A percentile compares a stretch with the other conserved stretches of the same genome.
These are phyloP conservation scores for Platycheirus rosarum DNA, from an alignment of 2,888 invertebrate species.

Conservation along the genomic window DNA sequence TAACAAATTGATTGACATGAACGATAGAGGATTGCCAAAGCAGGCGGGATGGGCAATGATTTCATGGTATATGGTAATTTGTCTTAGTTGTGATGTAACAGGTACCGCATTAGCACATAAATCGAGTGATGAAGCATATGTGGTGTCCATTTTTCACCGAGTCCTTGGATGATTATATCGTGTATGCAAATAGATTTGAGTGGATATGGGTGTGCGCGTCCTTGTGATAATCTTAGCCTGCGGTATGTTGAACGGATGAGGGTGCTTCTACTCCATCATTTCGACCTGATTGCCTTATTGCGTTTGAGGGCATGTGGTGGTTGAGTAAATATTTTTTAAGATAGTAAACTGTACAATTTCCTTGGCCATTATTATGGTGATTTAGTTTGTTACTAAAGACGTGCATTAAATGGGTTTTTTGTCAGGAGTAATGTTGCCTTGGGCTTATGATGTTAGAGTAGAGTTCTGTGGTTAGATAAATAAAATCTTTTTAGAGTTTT, in stretches of 20 bases:
- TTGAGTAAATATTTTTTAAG: conserved; percentile 29
- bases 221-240: conserved; percentile 35
- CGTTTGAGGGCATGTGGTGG: conserved; percentile 10
- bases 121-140: conserved; percentile 27
- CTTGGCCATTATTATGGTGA: background rate
- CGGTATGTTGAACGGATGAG: conserved; percentile 7
- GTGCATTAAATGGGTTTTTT: too few species aligned
- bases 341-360: conserved; percentile 20
- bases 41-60: background rate
- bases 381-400: background rate
- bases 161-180: conserved; percentile 30
- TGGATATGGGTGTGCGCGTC: conserved; percentile 27
- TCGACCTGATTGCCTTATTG: conserved; percentile 35
- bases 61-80: conserved; percentile 51
- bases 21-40: conserved; percentile 5
- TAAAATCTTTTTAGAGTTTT: too few species aligned
- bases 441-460: too few species aligned
- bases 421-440: too few species aligned
- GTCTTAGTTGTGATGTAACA: conserved; percentile 56
- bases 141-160: conserved; percentile 35
- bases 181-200: conserved; percentile 50
- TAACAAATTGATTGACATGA: conserved; percentile 49
- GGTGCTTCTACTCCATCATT: conserved; percentile 26
- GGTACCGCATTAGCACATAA: conserved; percentile 38
- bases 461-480: too few species aligned